Conservation (phyloP, 2,888 invertebrate genomes). For the Epinotia bilunana region DNA sequence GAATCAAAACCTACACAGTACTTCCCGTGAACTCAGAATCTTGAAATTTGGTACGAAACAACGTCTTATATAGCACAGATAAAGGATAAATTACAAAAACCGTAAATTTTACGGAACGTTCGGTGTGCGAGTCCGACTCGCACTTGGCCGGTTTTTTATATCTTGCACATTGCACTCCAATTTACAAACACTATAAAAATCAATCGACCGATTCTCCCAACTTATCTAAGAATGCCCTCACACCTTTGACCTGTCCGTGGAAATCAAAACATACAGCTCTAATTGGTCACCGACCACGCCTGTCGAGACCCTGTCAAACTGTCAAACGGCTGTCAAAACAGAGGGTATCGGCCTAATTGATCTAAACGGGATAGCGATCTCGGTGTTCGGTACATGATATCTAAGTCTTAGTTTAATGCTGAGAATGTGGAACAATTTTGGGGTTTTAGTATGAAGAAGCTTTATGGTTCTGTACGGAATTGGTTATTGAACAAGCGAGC, state of each 20-base stretch:
- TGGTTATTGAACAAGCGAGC: too few species aligned
- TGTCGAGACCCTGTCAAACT: slow-evolving; percentile 30
- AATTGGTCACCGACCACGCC: slow-evolving; percentile 27
- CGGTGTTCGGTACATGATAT: background rate
- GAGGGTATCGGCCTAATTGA: slow-evolving; percentile 31
- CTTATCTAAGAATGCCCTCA: background rate
- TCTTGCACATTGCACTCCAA: too few species aligned
- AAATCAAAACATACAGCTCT: slow-evolving; percentile 9
- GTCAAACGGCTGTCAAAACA: slow-evolving; percentile 35
- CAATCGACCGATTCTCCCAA: background rate
- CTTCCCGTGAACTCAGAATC: too few species aligned
- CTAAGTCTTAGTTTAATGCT: background rate
- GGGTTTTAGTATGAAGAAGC: too few species aligned
- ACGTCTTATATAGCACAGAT: too few species aligned
- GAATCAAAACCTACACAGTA: too few species aligned
- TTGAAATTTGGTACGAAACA: too few species aligned
- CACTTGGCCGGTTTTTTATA: too few species aligned
- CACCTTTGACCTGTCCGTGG: slow-evolving; percentile 22
- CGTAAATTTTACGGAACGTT: too few species aligned
- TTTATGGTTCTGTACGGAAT: background rate
- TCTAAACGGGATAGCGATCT: slow-evolving; percentile 21
- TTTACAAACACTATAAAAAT: too few species aligned
- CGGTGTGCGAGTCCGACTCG: too few species aligned
- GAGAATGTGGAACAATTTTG: background rate
- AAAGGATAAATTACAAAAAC: too few species aligned